Conservation (phyloP, 2,797 vertebrate species). For the Sardinella longiceps region DNA sequence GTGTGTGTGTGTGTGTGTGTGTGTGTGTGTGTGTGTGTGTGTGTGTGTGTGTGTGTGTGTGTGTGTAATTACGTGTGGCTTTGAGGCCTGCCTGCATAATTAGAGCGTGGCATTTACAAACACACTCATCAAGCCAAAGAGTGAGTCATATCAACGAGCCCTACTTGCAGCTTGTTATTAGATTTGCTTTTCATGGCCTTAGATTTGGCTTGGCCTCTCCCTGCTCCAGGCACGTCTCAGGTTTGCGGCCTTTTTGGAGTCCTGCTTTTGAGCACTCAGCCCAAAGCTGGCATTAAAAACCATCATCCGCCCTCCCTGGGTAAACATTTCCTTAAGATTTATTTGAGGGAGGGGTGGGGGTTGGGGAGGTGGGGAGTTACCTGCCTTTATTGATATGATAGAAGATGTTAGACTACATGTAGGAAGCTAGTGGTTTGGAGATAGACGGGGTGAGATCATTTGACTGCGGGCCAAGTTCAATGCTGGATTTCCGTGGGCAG, state of each 20-base stretch:
- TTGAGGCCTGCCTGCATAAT: slow-evolving; percentile 16
- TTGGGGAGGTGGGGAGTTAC: no score
- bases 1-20: neutral
- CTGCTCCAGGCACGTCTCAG: neutral
- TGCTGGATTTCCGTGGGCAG: no score
- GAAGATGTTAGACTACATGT: no score
- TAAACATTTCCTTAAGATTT: no score
- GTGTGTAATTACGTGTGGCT: slow-evolving; percentile 5
- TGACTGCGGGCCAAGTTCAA: no score
- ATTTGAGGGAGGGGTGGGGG: no score
- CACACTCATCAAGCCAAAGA: slow-evolving; percentile 24
- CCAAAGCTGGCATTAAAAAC: neutral
- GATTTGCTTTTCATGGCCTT: neutral
- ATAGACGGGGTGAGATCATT: no score
- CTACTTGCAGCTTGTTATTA: neutral
- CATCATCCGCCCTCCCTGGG: no score
- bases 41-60: neutral
- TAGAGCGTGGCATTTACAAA: slow-evolving; percentile 24
- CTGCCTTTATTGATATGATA: no score
- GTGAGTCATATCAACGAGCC: neutral
- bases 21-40: neutral
- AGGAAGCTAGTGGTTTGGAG: no score
- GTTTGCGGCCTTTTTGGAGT: no score
- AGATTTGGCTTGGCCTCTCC: neutral
- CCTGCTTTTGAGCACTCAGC: neutral